Percentiles rank a stretch among this genome's conserved stretches.
These are phyloP conservation scores for Hippocampus guttulatus DNA, from an alignment of 2,113 vertebrate species.

Conservation along the genomic window DNA sequence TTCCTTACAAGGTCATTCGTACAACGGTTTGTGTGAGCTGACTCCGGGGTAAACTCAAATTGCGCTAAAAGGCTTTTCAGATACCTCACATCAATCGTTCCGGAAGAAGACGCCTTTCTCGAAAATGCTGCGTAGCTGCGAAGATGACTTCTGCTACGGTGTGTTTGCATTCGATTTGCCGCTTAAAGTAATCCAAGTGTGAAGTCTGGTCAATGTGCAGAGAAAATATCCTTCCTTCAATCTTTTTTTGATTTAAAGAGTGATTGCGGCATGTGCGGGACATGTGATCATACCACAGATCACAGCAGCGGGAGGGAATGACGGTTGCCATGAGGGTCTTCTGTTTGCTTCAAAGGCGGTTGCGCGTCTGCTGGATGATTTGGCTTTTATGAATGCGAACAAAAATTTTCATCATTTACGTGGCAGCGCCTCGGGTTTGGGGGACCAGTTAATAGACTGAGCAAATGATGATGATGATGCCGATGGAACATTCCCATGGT, in stretches of 20 bases:
- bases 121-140: constrained; percentile 15
- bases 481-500: background rate
- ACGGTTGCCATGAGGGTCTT: constrained; percentile 54
- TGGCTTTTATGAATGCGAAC: constrained; percentile 24
- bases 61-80: constrained; percentile 47
- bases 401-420: constrained; percentile 43
- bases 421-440: constrained; percentile 16
- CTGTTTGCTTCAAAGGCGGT: constrained; percentile 51
- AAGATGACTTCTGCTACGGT: constrained; percentile 28
- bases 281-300: constrained; percentile 58
- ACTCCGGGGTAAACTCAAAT: constrained; percentile 15
- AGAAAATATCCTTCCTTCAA: constrained; percentile 4
- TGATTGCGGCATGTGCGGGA: constrained; percentile 54
- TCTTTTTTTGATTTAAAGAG: constrained; percentile 42
- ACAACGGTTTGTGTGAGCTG: constrained; percentile 14
- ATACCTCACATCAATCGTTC: constrained; percentile 53
- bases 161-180: constrained; percentile 41
- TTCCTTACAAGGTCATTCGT: constrained; percentile 54
- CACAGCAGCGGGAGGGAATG: constrained; percentile 48
- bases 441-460: constrained; percentile 12
- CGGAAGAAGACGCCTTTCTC: constrained; percentile 45
- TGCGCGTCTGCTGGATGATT: constrained; percentile 51
- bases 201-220: constrained; percentile 36
- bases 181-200: constrained; percentile 49
- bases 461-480: constrained; percentile 2